A percentile compares a stretch with the other conserved stretches of the same genome.
These are phyloP conservation scores for Diabrotica virgifera DNA, from an alignment of 1,140 invertebrate species.

Conservation along the genomic window DNA sequence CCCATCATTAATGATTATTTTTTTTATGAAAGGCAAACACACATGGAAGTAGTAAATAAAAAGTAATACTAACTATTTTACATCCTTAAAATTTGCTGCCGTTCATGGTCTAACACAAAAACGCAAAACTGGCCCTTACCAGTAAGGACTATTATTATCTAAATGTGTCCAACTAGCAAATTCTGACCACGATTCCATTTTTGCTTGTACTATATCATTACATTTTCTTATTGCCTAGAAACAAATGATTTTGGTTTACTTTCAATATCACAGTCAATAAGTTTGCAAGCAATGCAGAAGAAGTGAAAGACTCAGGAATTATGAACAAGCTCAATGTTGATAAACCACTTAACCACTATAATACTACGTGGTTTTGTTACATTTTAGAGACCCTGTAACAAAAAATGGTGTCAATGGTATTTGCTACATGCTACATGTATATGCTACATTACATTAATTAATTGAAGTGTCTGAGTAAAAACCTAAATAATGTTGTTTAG, in stretches of 20 bases:
- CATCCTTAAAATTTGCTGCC: not conserved
- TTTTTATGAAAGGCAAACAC: not conserved
- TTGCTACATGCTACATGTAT: no score
- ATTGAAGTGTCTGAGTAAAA: no score
- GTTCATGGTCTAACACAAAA: slow-evolving; percentile 37
- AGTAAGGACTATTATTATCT: slow-evolving; percentile 65
- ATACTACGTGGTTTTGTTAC: not conserved
- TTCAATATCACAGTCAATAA: not conserved
- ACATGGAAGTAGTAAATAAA: not conserved
- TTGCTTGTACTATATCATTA: slow-evolving; percentile 52
- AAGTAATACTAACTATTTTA: not conserved
- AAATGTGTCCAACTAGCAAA: slow-evolving; percentile 73
- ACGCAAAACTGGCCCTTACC: slow-evolving; percentile 48
- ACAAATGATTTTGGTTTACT: not conserved
- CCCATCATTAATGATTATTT: not conserved
- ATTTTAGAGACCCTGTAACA: not conserved
- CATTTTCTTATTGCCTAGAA: slow-evolving; percentile 21
- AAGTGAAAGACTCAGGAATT: not conserved
- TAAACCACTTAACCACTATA: not conserved
- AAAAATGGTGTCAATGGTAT: not conserved
- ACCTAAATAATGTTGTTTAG: no score
- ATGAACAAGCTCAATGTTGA: not conserved
- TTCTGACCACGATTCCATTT: slow-evolving; percentile 64
- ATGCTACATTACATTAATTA: no score
- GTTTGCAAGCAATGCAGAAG: not conserved